phyloP scores from a whole-genome alignment of 2,797 vertebrate genomes.

The Glossophaga mutica region DNA sequence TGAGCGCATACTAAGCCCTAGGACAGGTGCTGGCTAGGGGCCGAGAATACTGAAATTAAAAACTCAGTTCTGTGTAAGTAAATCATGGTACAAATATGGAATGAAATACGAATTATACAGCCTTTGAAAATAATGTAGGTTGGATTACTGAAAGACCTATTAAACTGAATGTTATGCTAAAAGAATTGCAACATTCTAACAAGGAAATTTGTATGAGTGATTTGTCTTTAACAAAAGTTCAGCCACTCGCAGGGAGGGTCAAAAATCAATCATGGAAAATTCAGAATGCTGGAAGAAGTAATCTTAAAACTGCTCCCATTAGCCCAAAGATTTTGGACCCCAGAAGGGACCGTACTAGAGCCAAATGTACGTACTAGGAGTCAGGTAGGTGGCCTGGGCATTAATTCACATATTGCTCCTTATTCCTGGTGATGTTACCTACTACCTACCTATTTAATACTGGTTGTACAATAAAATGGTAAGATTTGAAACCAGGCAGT shows the following conservation, averaged over 20 bases:
- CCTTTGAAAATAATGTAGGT: not conserved
- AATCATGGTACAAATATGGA: not conserved
- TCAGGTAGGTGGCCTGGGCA: not conserved
- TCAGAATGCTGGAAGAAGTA: not conserved
- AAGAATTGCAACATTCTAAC: slow-evolving; percentile 32
- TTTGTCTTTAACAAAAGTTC: not conserved
- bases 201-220: not conserved
- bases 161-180: not conserved
- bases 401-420: not conserved
- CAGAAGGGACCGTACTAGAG: not conserved
- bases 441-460: not conserved
- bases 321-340: not conserved
- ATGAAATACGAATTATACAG: not conserved
- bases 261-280: not conserved
- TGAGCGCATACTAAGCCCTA: slow-evolving; percentile 8
- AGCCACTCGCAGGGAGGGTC: not conserved
- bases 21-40: not conserved
- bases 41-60: not conserved
- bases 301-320: not conserved
- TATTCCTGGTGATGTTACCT: not conserved
- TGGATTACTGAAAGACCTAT: not conserved
- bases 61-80: not conserved
- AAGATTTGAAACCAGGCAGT: slow-evolving; percentile 5
- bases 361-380: not conserved
- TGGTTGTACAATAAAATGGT: not conserved